Percentiles rank a stretch among this genome's conserved stretches.
These are phyloP conservation scores for Platycercus adscitus DNA, from an alignment of 2,113 vertebrate species.

Conservation along the genomic window DNA sequence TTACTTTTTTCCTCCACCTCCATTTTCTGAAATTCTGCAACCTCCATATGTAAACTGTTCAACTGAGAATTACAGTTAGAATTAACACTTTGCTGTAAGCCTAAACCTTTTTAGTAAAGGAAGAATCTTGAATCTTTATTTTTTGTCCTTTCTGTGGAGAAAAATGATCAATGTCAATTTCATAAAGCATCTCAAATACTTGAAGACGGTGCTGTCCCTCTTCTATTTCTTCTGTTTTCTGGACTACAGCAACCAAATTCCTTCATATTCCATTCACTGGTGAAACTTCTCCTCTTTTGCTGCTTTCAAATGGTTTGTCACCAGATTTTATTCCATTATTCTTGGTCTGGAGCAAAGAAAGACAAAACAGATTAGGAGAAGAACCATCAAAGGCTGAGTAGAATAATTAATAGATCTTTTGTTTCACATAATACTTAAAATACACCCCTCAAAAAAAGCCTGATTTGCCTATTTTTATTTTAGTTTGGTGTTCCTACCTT, in stretches of 20 bases:
- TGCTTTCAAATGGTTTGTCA: neutral
- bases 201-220: neutral
- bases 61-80: neutral
- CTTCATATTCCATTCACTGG: neutral
- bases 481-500: neutral
- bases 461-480: neutral
- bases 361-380: neutral
- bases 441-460: accelerated
- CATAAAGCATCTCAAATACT: neutral
- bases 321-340: neutral
- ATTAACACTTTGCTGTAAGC: neutral
- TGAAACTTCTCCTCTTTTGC: neutral
- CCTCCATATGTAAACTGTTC: neutral
- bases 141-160: neutral
- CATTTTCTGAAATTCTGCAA: neutral
- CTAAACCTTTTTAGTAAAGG: neutral
- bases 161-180: neutral
- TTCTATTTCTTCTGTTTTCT: neutral
- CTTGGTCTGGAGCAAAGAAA: neutral
- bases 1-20: neutral
- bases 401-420: neutral
- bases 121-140: neutral
- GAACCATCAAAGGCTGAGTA: neutral
- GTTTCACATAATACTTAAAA: neutral
- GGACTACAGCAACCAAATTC: neutral